Base-by-base conservation (phyloP, 2,113 vertebrate species). In the Aptenodytes patagonicus region DNA sequence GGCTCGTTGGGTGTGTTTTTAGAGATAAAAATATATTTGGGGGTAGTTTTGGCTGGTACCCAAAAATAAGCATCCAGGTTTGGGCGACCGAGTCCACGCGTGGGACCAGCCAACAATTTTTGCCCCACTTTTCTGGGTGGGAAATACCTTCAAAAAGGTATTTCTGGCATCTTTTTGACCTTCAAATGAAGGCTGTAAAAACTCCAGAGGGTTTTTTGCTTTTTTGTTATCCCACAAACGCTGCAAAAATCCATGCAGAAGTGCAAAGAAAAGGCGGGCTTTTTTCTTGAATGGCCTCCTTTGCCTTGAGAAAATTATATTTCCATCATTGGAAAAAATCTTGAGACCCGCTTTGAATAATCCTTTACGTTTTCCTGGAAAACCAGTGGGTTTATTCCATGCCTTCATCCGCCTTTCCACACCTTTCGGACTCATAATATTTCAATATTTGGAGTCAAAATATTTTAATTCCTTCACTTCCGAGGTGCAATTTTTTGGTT, bases 321-420 rank as follows among this genome's bases (percentile, higher is more conserved):
- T 79, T 49, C 25, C 54, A 52, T 9, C 38, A 1, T 1, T 38
- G 68, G 10, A 36, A 47, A 49, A 60, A 44, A 40, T 14, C 34
- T 31, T 18, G 36, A 84, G 17, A 69, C 3, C 38, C 3, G 1
- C 17, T 38, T 10, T 0, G 0, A 61, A 61, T 8, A 85, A 70
- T 34, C 20, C 46, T 93, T 54, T 5, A 29, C 6, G 0, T 62
- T 85, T 91, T 83, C 66, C 73, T 46, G 55, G 61, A 55, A 52
- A 78, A 36, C 2, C 2, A 4, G 13, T 11, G 19, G 46, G 18
- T 66, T 83, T 46, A 38, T 76, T 36, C 91, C 44, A 31, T 0
- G 4, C 21, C 20, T 87, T 28, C 32, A 26, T 40, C n/a, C 4
- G 2, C 11, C 2, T 49, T 70, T 44, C 46, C 29, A 25, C 47